Base-by-base conservation (phyloP, 2,113 vertebrate species). In the Pachypanchax playfairii region DNA sequence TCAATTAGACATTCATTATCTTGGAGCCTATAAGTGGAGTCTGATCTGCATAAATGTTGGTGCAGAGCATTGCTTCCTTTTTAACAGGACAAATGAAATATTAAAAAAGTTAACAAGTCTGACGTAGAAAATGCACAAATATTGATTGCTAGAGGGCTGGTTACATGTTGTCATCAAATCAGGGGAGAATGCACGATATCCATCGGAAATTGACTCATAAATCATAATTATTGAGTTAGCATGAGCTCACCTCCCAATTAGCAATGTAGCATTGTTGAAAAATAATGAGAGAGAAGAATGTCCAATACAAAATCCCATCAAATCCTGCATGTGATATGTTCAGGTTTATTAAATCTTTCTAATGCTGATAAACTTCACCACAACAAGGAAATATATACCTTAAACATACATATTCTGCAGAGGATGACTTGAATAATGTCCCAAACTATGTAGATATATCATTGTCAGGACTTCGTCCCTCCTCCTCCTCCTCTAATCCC, bases 1-100 rank as follows among this genome's bases (percentile, higher is more conserved):
- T 97, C 95, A 96, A 98, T 98, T 97, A 98, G 91, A 94, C 93
- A 93, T 95, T 95, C 93, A 96, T 97, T 97, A 98, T 96, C 93
- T 93, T 65, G 90, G 79, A 88, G 93, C 91, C 91, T 92, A 91
- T 89, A 87, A 93, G 90, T 92, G 90, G 90, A 90, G 88, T 90
- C 58, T 85, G 90, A 90, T 92, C 90, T 92, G 88, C 77, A 86
- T 93, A 91, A 89, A 92, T 87, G 85, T 91, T 90, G 91, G 90
- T 90, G 85, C 14, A 55, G 86, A 82, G 89, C 90, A 87, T 89
- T 88, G 84, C 85, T 90, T 65, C 50, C 47, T 87, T 88, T 92
- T 91, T 88, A 92, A 33, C 11, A 85, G 85, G 89, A 91, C 86
- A 91, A 94, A 95, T 94, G 93, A 94, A 94, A 92, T 92, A 93